phyloP scores from a whole-genome alignment of 1,140 invertebrate species.

The Notospermus geniculatus region DNA sequence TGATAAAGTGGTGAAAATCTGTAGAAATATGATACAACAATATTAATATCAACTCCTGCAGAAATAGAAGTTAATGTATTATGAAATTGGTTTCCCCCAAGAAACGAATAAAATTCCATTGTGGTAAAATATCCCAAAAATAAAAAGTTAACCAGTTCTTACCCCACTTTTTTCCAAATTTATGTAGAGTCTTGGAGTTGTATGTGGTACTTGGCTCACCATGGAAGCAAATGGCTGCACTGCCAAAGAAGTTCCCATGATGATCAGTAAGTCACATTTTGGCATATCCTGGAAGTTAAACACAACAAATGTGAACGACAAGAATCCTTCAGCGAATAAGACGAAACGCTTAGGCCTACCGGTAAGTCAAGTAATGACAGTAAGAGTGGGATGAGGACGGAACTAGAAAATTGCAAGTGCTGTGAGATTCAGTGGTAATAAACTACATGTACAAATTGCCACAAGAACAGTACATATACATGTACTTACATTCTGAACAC shows the following conservation, averaged over 20 bases:
- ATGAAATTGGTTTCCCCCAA: background rate
- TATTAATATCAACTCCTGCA: background rate
- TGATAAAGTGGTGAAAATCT: background rate
- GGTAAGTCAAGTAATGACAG: background rate
- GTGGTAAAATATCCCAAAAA: too few species aligned
- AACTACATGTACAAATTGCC: conserved; percentile 2
- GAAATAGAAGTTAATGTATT: background rate
- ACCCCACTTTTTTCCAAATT: conserved; percentile 40
- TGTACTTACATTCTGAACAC: conserved; percentile 29
- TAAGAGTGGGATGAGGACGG: background rate
- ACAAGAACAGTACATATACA: background rate
- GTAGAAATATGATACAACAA: background rate
- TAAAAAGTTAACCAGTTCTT: conserved; percentile 11
- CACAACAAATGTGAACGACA: conserved; percentile 5
- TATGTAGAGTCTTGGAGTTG: conserved; percentile 66
- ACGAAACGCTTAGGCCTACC: background rate
- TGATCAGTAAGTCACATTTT: conserved; percentile 86
- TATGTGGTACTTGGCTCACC: conserved; percentile 71
- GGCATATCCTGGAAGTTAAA: conserved; percentile 68
- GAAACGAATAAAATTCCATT: conserved; percentile 1
- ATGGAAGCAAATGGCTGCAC: conserved; percentile 95
- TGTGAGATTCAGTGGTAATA: background rate
- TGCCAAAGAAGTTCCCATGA: conserved; percentile 91
- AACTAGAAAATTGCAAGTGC: background rate
- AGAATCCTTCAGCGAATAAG: background rate